Percentiles rank a stretch among this genome's conserved stretches.
phyloP scores from a whole-genome alignment of 2,888 invertebrate genomes.

The Drosophila cognata region DNA sequence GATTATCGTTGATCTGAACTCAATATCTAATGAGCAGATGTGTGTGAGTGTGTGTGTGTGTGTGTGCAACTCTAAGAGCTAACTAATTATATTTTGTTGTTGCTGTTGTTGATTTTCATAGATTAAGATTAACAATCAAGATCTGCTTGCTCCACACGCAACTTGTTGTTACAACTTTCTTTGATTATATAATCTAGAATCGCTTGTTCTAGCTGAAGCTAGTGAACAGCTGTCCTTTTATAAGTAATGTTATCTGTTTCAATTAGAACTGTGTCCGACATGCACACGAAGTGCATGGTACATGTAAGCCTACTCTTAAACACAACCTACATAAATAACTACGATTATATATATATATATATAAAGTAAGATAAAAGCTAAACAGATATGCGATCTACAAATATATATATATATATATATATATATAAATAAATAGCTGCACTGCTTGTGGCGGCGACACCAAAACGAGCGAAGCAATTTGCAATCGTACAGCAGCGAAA shows the following conservation, averaged over 20 bases:
- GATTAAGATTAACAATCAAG: neutral
- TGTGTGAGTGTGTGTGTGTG: neutral
- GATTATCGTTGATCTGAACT: constrained; percentile 2
- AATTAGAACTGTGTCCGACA: constrained; percentile 15
- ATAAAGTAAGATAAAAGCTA: neutral
- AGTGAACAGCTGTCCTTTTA: neutral
- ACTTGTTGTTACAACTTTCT: neutral
- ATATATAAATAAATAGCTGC: neutral
- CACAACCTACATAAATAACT: neutral
- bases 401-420: neutral
- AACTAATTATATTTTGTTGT: neutral
- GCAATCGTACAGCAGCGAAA: constrained; percentile 24
- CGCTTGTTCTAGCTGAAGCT: neutral
- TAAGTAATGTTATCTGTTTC: constrained; percentile 8
- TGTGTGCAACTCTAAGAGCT: constrained; percentile 1
- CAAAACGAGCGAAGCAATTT: neutral
- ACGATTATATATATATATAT: neutral
- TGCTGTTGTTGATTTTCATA: neutral
- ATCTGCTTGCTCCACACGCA: neutral
- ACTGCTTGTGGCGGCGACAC: neutral
- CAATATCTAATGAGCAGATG: neutral
- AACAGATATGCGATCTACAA: neutral
- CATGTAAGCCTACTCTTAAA: constrained; percentile 9
- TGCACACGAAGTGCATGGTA: neutral
- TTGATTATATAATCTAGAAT: neutral